Evolutionary conservation across 1,140 invertebrate species (phyloP), one percentile per base, ranked within the genome.

Genomic region (Mesaphorura yosii): DNA sequence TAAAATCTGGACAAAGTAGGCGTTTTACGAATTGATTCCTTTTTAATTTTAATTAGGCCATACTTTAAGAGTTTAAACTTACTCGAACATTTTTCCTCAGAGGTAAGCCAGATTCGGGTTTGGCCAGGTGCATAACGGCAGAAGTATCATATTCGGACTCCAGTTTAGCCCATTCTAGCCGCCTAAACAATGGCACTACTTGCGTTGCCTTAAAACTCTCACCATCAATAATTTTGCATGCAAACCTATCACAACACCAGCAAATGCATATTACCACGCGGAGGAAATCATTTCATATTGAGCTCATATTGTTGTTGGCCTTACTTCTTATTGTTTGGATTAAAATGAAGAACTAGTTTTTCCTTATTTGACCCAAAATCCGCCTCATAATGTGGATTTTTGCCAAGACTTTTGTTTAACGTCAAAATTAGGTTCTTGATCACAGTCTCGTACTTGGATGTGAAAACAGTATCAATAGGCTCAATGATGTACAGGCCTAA

Each of bases 401-500:
- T 65, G 37, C 65, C 66, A 20, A 82, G 65, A 55, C 69, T 72
- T 66, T 75, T 78, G 45, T 76, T 67, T 38, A 79, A 73, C 38
- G 73, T 66, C 41, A 68, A 68, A 26, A 83, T 58, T 55, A 82
- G 68, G 3, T 70, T 69, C 68, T 70, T 75, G 0, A 83, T 57
- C 68, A 77, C 72, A 67, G 65, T 53, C 46, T 69, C 49, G 44
- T 68, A 67, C 50, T 29, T 54, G 27, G 63, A 64, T 49, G 76
- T 70, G 38, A 69, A 74, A 64, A 84, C 76, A 57, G 77, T 71
- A 64, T 84, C 78, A 58, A 77, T 75, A 61, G 79, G 75, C 20
- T 75, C 75, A 29, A 78, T 70, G 19, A 78, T 66, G 64, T 73
- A 76, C 20, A 74, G 57, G 63, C 79, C 83, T 60, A 86, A 72